Evolutionary conservation across 2,888 invertebrate species (phyloP).

Genomic region (Pachymerium ferrugineum): DNA sequence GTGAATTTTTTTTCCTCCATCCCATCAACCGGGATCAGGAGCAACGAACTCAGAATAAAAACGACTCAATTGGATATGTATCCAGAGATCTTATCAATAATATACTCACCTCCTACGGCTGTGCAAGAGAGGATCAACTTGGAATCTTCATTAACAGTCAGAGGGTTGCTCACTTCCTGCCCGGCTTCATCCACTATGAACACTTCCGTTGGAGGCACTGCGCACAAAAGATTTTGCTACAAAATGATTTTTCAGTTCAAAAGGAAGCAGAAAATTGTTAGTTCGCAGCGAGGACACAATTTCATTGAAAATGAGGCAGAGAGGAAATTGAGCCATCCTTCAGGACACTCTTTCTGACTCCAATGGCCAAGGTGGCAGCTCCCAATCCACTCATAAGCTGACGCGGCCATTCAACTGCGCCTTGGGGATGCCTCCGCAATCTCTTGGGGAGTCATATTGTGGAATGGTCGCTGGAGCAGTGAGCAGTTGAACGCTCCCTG

Average conservation of each 20-base stretch:
- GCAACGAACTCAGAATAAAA: slow-evolving; percentile 18
- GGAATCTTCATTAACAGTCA: slow-evolving; percentile 62
- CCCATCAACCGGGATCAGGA: background rate
- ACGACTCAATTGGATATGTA: slow-evolving; percentile 14
- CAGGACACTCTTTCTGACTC: slow-evolving; percentile 18
- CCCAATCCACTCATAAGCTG: slow-evolving; percentile 21
- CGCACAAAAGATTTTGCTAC: background rate
- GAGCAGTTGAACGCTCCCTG: slow-evolving; percentile 6
- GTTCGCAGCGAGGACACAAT: background rate
- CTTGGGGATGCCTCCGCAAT: slow-evolving; percentile 10
- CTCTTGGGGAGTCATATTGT: slow-evolving; percentile 18
- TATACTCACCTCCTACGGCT: slow-evolving; percentile 69
- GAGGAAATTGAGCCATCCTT: slow-evolving; percentile 15
- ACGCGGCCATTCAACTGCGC: slow-evolving; percentile 11
- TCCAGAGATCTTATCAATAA: slow-evolving; percentile 22
- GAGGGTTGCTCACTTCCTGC: slow-evolving; percentile 27
- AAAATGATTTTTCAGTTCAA: slow-evolving; percentile 12
- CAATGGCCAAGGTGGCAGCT: slow-evolving; percentile 21
- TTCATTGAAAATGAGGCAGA: slow-evolving; percentile 14
- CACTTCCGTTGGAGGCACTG: slow-evolving; percentile 33
- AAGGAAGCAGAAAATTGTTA: slow-evolving; percentile 21
- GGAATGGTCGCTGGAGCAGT: slow-evolving; percentile 21
- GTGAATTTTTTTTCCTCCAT: background rate
- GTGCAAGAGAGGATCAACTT: slow-evolving; percentile 76
- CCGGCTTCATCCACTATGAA: slow-evolving; percentile 31